Evolutionary conservation across 2,113 vertebrate species (phyloP).

Genomic region (Aegotheles bennettii): DNA sequence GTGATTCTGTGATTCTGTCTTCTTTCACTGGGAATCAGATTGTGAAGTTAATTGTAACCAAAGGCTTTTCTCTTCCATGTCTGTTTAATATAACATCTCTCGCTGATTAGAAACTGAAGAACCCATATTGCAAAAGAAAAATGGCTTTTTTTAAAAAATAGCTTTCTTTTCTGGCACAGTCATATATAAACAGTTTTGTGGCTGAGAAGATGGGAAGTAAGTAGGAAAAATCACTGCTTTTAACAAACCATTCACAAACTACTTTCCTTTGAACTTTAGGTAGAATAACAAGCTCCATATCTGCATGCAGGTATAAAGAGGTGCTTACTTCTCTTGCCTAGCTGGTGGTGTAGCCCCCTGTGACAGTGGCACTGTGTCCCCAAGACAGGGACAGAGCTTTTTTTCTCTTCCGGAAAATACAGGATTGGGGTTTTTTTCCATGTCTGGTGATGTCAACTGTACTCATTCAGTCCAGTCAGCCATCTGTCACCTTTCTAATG

Average conservation of each 20-base stretch:
- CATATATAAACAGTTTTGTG: background rate
- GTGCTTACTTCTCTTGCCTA: background rate
- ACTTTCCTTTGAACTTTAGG: background rate
- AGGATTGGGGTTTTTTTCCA: accelerated
- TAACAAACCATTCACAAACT: background rate
- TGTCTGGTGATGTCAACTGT: background rate
- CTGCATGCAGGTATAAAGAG: background rate
- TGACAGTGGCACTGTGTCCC: background rate
- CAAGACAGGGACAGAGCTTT: background rate
- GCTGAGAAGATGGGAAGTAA: background rate
- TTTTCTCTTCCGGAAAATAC: background rate
- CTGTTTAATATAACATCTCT: background rate
- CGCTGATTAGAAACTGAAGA: background rate
- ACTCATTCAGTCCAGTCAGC: background rate
- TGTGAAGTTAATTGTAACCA: background rate
- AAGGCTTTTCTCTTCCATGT: background rate
- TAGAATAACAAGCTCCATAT: background rate
- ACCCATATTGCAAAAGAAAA: background rate
- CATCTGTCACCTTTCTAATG: background rate
- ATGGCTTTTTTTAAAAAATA: background rate
- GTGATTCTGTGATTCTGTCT: too few relatives aligned
- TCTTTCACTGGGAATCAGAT: background rate
- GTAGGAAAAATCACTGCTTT: background rate
- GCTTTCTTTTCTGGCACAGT: background rate
- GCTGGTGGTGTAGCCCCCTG: background rate